Evolutionary conservation across 2,888 invertebrate genomes (phyloP), one percentile per base, ranked within the genome.

Genomic region (Vanessa cardui): DNA sequence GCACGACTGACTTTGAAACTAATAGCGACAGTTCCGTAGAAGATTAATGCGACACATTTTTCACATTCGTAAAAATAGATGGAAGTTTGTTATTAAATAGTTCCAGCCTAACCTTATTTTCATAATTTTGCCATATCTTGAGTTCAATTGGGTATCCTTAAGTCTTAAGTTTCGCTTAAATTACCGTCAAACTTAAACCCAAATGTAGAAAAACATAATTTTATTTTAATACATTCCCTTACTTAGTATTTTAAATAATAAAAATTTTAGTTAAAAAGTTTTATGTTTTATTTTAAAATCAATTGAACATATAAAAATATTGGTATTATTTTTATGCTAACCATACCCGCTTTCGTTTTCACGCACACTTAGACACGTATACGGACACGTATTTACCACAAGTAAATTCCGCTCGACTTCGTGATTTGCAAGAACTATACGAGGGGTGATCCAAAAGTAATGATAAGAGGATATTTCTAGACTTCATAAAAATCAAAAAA

Each of bases 171-270:
- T 46, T 46, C 46, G 46, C 46, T 46, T 46, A 46, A 46, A 46
- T 46, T 46, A 46, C 46, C 46, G 46, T 46, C 46, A 46, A 46
- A 46, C 46, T 46, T 46, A 46, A 46, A 46, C 46, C 46, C 46
- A 46, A 46, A 46, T 46, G 46, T 46, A 47, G 47, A 47, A 47
- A 47, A 47, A 47, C 47, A 47, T 47, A 47, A 47, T n/a, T 47
- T 47, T 47, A 47, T 47, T 47, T 47, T 47, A 47, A 47, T 47
- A 47, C 47, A 47, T 47, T 47, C 47, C 47, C 47, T 47, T 47
- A 47, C 47, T 47, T 47, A 47, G 47, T 47, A 47, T 47, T 47
- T 47, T 47, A 50, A 50, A 50, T 50, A 50, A 50, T 50, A 50
- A 50, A 50, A 50, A 21, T 21, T 50, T 50, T 50, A 21, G 20